Evolutionary conservation across 2,797 vertebrate genomes (phyloP).

Genomic region (Rhinella marina): DNA sequence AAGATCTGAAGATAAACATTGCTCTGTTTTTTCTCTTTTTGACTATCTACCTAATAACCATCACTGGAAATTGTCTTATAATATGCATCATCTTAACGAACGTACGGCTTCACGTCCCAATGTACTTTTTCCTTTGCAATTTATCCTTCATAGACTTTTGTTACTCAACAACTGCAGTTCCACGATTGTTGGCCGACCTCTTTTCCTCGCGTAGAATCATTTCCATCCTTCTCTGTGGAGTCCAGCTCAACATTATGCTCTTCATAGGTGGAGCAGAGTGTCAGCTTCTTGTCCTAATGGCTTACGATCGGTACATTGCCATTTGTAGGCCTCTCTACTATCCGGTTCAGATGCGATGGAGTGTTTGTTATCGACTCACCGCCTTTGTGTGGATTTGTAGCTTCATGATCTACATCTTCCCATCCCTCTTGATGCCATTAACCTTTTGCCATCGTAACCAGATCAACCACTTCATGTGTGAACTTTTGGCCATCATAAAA

Average conservation of each 20-base stretch:
- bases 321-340: neutral
- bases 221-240: neutral
- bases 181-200: neutral
- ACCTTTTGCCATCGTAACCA: no score
- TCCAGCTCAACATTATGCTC: slow-evolving; percentile 4
- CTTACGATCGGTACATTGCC: slow-evolving; percentile 11
- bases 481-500: no score
- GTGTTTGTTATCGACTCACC: neutral
- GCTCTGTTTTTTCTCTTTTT: slow-evolving; percentile 17
- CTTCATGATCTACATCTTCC: no score
- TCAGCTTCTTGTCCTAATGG: slow-evolving; percentile 29
- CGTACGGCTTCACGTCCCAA: neutral
- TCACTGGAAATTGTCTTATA: neutral
- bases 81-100: neutral
- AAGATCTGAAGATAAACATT: neutral
- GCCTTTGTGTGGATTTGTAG: neutral
- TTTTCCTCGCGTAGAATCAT: neutral
- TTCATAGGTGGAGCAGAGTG: slow-evolving; percentile 25
- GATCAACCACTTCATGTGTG: no score
- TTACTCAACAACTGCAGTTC: neutral
- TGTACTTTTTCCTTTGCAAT: slow-evolving; percentile 9
- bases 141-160: slow-evolving; percentile 32
- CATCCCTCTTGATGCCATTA: no score
- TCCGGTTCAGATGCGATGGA: neutral
- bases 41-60: neutral